A percentile compares a stretch with the other conserved stretches of the same genome.
These are phyloP conservation scores for Polia nebulosa DNA, from an alignment of 2,888 invertebrate genomes.

Conservation along the genomic window DNA sequence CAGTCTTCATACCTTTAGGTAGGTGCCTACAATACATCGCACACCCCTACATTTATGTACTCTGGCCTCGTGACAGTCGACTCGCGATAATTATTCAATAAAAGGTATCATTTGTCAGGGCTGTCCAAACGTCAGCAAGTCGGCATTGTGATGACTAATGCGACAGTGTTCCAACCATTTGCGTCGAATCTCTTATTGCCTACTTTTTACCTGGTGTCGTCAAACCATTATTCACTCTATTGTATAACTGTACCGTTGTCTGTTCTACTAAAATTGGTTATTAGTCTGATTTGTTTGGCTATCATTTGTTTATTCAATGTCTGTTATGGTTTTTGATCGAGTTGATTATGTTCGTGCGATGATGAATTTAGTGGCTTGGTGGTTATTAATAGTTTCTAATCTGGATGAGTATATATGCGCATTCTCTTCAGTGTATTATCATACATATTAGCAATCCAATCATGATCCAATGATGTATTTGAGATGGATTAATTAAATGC, in stretches of 20 bases:
- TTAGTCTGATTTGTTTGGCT: slow-evolving; percentile 69
- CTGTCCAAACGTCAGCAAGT: slow-evolving; percentile 87
- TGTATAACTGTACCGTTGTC: slow-evolving; percentile 79
- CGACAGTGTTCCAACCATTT: slow-evolving; percentile 85
- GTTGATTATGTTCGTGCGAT: slow-evolving; percentile 31
- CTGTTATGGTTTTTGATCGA: slow-evolving; percentile 62
- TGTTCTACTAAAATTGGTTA: slow-evolving; percentile 72
- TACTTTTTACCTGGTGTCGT: slow-evolving; percentile 87
- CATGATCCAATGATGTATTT: slow-evolving; percentile 22
- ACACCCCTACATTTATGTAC: slow-evolving; percentile 70
- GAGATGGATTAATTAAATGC: slow-evolving; percentile 23
- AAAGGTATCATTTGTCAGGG: slow-evolving; percentile 87
- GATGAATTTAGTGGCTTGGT: slow-evolving; percentile 27
- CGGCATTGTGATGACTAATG: slow-evolving; percentile 88
- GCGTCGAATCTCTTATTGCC: slow-evolving; percentile 84
- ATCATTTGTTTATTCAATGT: slow-evolving; percentile 65
- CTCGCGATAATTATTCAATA: slow-evolving; percentile 88
- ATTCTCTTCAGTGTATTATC: slow-evolving; percentile 4
- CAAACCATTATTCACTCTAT: slow-evolving; percentile 86
- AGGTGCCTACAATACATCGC: slow-evolving; percentile 9
- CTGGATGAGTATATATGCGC: slow-evolving; percentile 30
- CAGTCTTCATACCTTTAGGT: slow-evolving; percentile 28
- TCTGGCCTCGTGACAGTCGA: slow-evolving; percentile 75
- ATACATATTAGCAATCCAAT: slow-evolving; percentile 9
- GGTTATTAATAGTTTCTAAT: slow-evolving; percentile 35